Evolutionary conservation across 2,888 invertebrate species (phyloP).

Genomic region (Hydraecia micacea): DNA sequence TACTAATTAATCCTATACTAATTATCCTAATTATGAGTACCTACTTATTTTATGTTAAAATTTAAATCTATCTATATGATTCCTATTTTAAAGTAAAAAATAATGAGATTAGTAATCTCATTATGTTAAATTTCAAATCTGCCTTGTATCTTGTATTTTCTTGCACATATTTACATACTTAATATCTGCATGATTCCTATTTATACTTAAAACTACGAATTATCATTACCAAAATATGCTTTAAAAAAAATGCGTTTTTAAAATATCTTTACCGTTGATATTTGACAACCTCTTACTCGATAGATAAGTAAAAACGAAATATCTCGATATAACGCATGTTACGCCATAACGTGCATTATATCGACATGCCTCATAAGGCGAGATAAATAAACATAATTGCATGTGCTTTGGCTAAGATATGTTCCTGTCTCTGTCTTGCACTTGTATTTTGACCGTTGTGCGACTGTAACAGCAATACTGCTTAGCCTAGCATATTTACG

Average conservation of each 20-base stretch:
- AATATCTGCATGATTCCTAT: background rate
- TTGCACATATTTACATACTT: background rate
- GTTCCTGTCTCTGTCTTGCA: background rate
- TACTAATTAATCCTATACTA: background rate
- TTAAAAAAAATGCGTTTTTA: background rate
- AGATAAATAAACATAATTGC: conserved; percentile 1
- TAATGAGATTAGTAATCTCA: background rate
- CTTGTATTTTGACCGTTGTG: background rate
- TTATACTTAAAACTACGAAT: background rate
- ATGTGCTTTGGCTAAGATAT: background rate
- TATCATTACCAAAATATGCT: background rate
- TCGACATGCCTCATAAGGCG: background rate
- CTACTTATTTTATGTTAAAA: background rate
- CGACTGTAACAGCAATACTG: conserved; percentile 8
- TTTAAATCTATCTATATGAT: background rate
- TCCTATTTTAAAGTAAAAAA: background rate
- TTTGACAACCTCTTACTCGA: conserved; percentile 25
- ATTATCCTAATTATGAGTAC: background rate
- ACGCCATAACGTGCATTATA: background rate
- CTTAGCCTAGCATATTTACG: background rate
- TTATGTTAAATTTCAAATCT: background rate
- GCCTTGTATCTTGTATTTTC: background rate
- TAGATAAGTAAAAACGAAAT: background rate
- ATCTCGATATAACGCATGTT: background rate
- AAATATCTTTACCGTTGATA: background rate